Evolutionary conservation across 1,140 invertebrate species (phyloP), one percentile per base, ranked within the genome.

Genomic region (Battus philenor): DNA sequence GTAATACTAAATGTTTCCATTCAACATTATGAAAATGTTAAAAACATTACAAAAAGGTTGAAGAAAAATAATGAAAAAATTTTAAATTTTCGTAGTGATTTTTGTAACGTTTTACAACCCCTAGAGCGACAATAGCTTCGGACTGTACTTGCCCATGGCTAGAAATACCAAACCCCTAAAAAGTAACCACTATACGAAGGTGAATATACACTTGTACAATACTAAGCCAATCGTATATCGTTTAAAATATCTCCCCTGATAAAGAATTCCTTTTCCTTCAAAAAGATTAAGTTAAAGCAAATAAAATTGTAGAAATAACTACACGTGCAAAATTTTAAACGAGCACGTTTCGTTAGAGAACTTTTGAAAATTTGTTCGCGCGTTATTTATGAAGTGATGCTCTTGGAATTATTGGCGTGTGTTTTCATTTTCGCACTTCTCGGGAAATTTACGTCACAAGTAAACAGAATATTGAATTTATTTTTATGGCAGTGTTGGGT

Each of bases 141-240:
- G n/a, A 43, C 61, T 68, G 69, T 58, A 65, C 52, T 57, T 54
- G 46, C 61, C 44, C 59, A 56, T 55, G 31, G 56, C 49, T 55
- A 26, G 24, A 31, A 61, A 64, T n/a, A n/a, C n/a, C n/a, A n/a
- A 31, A 55, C 34, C 33, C 54, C 64, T 59, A 67, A 52, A 64
- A 62, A 32, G 59, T 50, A 29, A 54, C 51, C 47, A 55, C 47
- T 30, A 59, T 59, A 48, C 48, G 48, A 54, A 61, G 55, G 12
- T 47, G 55, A 63, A 57, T 56, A 63, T 33, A 39, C 27, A 59
- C 60, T 61, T 66, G 51, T 61, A 50, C 32, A 47, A 52, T 60
- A 64, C 59, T 68, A 71, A 71, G 62, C 54, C 50, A 34, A 66
- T 68, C 60, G 54, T 58, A 67, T 46, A 15, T 46, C 18, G 26